Conservation (phyloP, 1,140 invertebrate species). For the Lepidurus packardi region DNA sequence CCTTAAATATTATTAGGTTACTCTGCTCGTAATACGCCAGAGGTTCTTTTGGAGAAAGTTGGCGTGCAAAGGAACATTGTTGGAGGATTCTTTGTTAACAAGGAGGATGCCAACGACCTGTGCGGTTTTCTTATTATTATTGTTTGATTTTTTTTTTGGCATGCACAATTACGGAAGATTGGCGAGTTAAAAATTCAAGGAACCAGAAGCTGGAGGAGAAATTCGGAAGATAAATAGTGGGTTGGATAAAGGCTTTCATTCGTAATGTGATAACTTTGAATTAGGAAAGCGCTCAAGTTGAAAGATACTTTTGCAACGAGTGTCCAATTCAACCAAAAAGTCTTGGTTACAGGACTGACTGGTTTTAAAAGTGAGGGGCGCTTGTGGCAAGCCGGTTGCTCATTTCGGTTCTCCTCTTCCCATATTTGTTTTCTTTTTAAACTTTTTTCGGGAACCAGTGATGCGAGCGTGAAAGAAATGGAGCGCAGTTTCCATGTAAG, state of each 20-base stretch:
- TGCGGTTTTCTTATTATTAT: not conserved
- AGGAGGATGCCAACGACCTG: not conserved
- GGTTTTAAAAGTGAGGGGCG: not conserved
- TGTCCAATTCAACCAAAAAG: not conserved
- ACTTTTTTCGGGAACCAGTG: no score
- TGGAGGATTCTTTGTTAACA: not conserved
- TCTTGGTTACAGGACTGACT: not conserved
- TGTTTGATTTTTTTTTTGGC: no score
- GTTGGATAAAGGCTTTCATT: no score
- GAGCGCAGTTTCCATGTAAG: no score
- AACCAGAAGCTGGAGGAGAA: no score
- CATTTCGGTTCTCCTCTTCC: not conserved
- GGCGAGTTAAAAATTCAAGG: no score
- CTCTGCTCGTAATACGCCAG: not conserved
- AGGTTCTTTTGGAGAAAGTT: slow-evolving; percentile 9
- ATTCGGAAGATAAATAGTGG: no score
- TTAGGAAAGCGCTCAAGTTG: no score
- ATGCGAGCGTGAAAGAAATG: no score
- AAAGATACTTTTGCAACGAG: no score
- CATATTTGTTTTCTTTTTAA: not conserved
- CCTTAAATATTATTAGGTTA: not conserved
- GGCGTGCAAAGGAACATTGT: not conserved
- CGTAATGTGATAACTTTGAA: no score
- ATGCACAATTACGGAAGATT: no score
- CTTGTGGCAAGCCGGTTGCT: not conserved